A percentile compares a stretch with the other conserved stretches of the same genome.
phyloP scores from a whole-genome alignment of 2,113 vertebrate genomes.

The Sceloporus undulatus region DNA sequence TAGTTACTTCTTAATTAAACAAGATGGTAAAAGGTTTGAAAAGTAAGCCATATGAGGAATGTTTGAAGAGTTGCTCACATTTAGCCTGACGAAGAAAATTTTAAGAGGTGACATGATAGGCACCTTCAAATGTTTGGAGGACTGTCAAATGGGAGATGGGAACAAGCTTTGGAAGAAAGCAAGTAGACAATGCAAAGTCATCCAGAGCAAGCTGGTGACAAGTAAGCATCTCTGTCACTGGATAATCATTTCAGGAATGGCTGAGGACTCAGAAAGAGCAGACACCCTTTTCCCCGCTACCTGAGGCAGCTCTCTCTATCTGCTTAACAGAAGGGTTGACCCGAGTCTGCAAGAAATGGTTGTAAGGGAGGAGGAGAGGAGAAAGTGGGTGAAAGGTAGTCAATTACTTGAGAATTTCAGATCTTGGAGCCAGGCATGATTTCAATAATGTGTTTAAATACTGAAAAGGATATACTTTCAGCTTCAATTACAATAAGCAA shows the following conservation, averaged over 20 bases:
- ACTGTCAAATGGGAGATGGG: no score
- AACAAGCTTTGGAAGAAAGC: no score
- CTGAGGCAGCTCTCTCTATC: neutral
- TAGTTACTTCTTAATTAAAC: no score
- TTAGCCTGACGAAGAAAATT: no score
- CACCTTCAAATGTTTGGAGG: no score
- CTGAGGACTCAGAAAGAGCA: neutral
- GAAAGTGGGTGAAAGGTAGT: neutral
- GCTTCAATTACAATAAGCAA: neutral
- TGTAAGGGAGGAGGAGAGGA: neutral
- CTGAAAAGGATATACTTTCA: neutral
- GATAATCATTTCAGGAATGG: neutral
- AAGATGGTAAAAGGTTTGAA: no score
- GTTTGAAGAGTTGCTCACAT: no score
- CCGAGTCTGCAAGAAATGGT: neutral
- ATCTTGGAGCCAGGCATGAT: neutral
- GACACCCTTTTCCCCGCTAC: neutral
- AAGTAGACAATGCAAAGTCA: no score
- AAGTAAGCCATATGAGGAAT: no score
- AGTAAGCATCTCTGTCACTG: neutral
- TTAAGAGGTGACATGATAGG: no score
- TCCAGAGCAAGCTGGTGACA: no score
- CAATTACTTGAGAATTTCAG: neutral
- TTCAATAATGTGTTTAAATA: conserved; percentile 7
- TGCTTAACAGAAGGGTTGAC: no score